Evolutionary conservation across 2,797 vertebrate species (phyloP).

Genomic region (Parambassis ranga): DNA sequence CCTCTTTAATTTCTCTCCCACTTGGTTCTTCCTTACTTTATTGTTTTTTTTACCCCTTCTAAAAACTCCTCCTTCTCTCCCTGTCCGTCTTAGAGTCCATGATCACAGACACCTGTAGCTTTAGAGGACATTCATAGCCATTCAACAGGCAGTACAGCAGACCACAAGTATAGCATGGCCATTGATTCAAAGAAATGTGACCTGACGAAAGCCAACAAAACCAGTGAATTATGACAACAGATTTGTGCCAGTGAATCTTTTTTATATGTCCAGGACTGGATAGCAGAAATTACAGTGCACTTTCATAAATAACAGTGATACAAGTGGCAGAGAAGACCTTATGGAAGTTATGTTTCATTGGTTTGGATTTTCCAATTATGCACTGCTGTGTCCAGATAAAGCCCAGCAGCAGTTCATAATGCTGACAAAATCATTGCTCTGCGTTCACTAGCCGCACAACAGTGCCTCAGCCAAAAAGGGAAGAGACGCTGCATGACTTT

Average conservation of each 20-base stretch:
- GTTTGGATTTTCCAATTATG: constrained; percentile 48
- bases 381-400: constrained; percentile 33
- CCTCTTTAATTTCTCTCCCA: constrained; percentile 9
- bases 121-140: constrained; percentile 5
- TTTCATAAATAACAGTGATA: constrained; percentile 41
- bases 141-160: constrained; percentile 12
- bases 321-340: constrained; percentile 11
- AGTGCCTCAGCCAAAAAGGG: neutral
- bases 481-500: constrained; percentile 1
- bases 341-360: constrained; percentile 46
- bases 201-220: constrained; percentile 13
- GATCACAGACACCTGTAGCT: constrained; percentile 3
- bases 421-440: constrained; percentile 34
- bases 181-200: constrained; percentile 16
- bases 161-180: neutral
- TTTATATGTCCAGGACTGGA: constrained; percentile 24
- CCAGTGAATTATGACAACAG: constrained; percentile 12
- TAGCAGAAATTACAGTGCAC: constrained; percentile 22
- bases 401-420: constrained; percentile 39
- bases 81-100: neutral
- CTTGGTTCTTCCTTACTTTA: constrained; percentile 6
- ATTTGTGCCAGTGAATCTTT: constrained; percentile 31
- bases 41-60: constrained; percentile 1
- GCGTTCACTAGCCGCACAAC: constrained; percentile 8
- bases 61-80: constrained; percentile 6